Base-by-base conservation (phyloP, 2,888 invertebrate species). In the Aethes cnicana region DNA sequence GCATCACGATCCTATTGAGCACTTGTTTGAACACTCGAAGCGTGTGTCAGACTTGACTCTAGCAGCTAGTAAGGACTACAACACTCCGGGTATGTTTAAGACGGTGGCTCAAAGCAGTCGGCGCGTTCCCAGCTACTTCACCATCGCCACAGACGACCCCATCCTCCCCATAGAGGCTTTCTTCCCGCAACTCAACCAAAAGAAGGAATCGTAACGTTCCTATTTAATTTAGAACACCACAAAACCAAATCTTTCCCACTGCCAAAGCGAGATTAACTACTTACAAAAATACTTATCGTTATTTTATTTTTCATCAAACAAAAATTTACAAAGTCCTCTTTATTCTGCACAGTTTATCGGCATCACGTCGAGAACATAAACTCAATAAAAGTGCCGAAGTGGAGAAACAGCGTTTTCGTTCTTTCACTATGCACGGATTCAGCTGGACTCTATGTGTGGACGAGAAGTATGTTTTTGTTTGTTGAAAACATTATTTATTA, bases 161-260 rank as follows among this genome's bases (percentile, higher is more conserved):
- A 94, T 95, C 44, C 82, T 95, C 41, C 95, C 95, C 0, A 94
- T 95, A 56, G 95, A 95, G 78, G 94, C 95, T 0, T 95, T 95
- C 78, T 95, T 95, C 71, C 94, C 95, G 11, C 94, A 94, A 69
- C 74, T 94, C 37, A 92, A 93, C 61, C 92, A 91, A 75, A 92
- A 91, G 75, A 91, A 91, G 77, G 87, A 91, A 74, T 73, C 86
- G 57, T 88, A 84, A 81, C 44, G 66, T 78, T 76, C 67, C 74
- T 77, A 58, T 56, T 18, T 36, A 59, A 49, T 18, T 58, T 69
- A 71, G 64, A 69, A 66, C 60, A 67, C 56, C 61, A 43, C 53
- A 53, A 77, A 77, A 85, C 82, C 84, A 84, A 87, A 86, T 76
- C 68, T 66, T 73, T 72, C 78, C 68, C 61, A 80, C 84, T 84